Base-by-base conservation (phyloP, 1,140 invertebrate species). In the Aphis craccivora region DNA sequence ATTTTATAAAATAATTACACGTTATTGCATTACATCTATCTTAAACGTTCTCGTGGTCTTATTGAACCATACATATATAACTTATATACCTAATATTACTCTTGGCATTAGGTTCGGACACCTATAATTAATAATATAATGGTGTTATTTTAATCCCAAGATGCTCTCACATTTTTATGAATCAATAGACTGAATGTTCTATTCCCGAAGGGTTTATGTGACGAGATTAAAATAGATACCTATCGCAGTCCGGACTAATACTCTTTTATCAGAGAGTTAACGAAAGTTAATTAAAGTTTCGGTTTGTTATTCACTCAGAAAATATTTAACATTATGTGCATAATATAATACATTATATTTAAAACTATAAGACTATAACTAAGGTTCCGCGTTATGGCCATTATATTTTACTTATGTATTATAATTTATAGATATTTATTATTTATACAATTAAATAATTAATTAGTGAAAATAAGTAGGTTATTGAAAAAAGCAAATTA, bases 111-210 rank as follows among this genome's bases (percentile, higher is more conserved):
- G 43, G 30, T 35, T 11, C 2, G 25, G 43, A 48, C 30, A 20
- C 30, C 35, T 87, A 51, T n/a, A 87, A 87, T 87, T 87, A 51
- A 87, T 48, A 87, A 87, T 87, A 51, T 22, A 30, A 30, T 25
- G 45, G 18, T 87, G 45, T 48, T 48, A 87, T 87, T 48, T 48
- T 48, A 51, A 48, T 48, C 18, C 45, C 30, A 18, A 76, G 30
- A 30, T 35, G 30, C n/a, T 76, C 4, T 53, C 9, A 8, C 53
- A 51, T n/a, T 51, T n/a, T 37, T 89, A 89, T 35, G 48, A 53
- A 53, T 53, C 87, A 89, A 89, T 53, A 37, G 35, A 89, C 20
- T 9, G n/a, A 22, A 37, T 0, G 8, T 89, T 9, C 35, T 53
- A 23, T 53, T 89, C 87, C 51, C 6, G 45, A 51, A 30, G 86